Percentiles rank a stretch among this genome's conserved stretches.
These are phyloP conservation scores for Neodon shergylaensis DNA, from an alignment of 2,113 vertebrate genomes.

Conservation along the genomic window DNA sequence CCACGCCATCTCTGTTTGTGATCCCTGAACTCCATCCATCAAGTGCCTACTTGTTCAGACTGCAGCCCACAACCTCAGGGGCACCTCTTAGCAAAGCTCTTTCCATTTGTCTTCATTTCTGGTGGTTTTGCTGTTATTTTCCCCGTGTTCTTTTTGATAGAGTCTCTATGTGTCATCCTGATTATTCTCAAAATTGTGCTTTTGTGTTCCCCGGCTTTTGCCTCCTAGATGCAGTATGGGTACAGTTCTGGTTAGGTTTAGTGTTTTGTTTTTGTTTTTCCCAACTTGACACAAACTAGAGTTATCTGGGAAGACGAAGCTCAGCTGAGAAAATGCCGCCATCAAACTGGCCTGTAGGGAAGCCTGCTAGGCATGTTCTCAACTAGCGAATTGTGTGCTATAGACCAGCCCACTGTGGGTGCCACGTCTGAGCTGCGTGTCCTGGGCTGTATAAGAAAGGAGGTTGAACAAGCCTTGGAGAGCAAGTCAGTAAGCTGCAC, in stretches of 20 bases:
- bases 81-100: not conserved
- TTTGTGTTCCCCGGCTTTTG: not conserved
- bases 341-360: not conserved
- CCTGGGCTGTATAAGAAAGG: not conserved
- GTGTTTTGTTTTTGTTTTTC: not conserved
- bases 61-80: not conserved
- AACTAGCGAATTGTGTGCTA: not conserved
- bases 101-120: not conserved
- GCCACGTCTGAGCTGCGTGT: not conserved
- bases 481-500: not conserved
- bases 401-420: not conserved
- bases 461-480: not conserved
- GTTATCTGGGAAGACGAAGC: not conserved
- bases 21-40: not conserved
- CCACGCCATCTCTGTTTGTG: not conserved
- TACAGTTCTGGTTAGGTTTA: not conserved
- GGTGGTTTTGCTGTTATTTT: not conserved
- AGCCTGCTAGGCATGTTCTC: not conserved
- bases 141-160: not conserved
- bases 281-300: too few species aligned
- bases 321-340: not conserved
- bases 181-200: not conserved
- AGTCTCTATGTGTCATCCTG: not conserved
- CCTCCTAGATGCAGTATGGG: not conserved
- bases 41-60: rapidly evolving